These are phyloP conservation scores for Erpetoichthys calabaricus DNA, from an alignment of 2,797 vertebrate genomes.

Conservation along the genomic window DNA sequence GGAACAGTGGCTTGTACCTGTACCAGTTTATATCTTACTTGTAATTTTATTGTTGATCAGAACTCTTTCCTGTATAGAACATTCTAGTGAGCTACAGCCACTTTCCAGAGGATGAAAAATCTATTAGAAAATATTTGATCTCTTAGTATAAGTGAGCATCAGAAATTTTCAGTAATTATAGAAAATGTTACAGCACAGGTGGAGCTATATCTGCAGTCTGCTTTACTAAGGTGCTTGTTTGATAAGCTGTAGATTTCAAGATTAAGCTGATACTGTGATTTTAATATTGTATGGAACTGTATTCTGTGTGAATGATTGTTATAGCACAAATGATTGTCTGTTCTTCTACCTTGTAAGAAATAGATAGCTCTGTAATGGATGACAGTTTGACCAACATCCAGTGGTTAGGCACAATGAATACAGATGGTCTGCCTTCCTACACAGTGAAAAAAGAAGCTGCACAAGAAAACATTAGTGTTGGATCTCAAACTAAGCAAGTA, in stretches of 20 bases:
- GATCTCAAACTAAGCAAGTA: too few species aligned
- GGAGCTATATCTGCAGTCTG: too few species aligned
- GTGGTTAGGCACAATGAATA: constrained; percentile 73
- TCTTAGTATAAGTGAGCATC: too few species aligned
- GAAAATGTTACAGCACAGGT: too few species aligned
- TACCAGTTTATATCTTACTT: neutral
- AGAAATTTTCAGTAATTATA: too few species aligned
- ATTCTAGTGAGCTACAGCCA: neutral
- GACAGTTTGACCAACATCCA: constrained; percentile 82
- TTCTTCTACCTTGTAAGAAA: constrained; percentile 14
- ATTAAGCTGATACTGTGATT: neutral
- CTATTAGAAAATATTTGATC: too few species aligned
- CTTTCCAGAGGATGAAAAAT: too few species aligned
- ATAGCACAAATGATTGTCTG: constrained; percentile 25
- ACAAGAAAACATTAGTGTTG: constrained; percentile 51
- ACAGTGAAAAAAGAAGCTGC: constrained; percentile 28
- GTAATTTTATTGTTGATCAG: neutral
- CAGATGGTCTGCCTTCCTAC: constrained; percentile 40
- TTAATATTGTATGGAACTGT: neutral
- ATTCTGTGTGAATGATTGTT: neutral
- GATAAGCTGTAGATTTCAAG: neutral
- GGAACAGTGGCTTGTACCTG: too few species aligned
- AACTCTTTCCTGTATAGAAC: neutral
- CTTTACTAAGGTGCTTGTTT: too few species aligned
- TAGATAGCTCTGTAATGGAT: constrained; percentile 43